Conservation (phyloP, 2,797 vertebrate species). For the Iguana delicatissima region DNA sequence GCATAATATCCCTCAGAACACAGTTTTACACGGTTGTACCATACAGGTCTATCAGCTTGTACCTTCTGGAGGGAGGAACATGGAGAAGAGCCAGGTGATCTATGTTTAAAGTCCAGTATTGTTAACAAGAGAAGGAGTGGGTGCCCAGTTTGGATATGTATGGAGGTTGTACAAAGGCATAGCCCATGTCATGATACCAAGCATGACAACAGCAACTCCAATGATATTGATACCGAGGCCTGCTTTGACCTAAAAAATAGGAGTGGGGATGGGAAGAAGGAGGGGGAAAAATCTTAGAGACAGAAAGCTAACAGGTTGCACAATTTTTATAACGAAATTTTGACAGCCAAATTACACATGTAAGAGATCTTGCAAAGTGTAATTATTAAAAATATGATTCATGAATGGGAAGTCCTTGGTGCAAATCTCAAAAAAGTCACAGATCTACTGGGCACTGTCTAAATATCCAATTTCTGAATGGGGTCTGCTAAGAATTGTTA, state of each 20-base stretch:
- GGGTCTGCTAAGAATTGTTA: neutral
- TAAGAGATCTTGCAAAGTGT: neutral
- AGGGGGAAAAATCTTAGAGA: neutral
- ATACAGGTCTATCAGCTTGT: constrained; percentile 54
- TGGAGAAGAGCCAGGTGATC: constrained; percentile 5
- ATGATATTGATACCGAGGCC: constrained; percentile 91
- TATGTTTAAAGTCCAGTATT: constrained; percentile 76
- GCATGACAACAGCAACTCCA: constrained; percentile 86
- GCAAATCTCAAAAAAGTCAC: neutral
- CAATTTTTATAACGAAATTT: neutral
- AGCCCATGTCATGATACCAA: constrained; percentile 89
- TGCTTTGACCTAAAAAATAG: constrained; percentile 86
- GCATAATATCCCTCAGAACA: constrained; percentile 1
- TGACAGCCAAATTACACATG: neutral
- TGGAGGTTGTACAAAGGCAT: constrained; percentile 86
- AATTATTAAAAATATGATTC: neutral
- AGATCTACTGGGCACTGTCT: neutral
- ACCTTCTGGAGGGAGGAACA: constrained; percentile 15
- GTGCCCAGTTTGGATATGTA: constrained; percentile 88
- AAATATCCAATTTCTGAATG: neutral
- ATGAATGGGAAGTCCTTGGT: too few relatives aligned
- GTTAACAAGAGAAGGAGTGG: constrained; percentile 73
- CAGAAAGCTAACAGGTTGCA: constrained; percentile 31
- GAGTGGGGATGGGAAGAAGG: neutral
- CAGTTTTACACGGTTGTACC: neutral